Evolutionary conservation across 2,888 invertebrate genomes (phyloP).

Genomic region (Spisula subtruncata): DNA sequence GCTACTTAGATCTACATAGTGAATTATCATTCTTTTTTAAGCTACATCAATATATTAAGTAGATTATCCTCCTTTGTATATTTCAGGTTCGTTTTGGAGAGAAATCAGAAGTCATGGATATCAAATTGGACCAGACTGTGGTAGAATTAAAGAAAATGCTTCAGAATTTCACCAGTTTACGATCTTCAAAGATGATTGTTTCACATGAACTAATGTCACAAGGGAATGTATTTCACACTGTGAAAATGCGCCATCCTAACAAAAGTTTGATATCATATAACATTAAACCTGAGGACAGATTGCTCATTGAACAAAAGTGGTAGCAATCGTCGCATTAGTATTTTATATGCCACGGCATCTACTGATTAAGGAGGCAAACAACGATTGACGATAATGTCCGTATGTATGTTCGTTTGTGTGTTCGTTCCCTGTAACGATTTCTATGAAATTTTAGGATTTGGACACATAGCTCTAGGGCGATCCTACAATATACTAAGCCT

Average conservation of each 20-base stretch:
- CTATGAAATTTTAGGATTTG: too few relatives aligned
- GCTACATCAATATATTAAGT: too few relatives aligned
- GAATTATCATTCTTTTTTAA: too few relatives aligned
- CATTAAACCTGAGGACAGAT: background rate
- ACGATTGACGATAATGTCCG: too few relatives aligned
- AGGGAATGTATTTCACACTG: background rate
- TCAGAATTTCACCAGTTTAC: background rate
- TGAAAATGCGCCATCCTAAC: conserved; percentile 3
- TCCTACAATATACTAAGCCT: too few relatives aligned
- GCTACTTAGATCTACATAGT: too few relatives aligned
- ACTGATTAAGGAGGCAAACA: too few relatives aligned
- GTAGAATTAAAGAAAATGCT: background rate
- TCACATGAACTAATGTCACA: background rate
- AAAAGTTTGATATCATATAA: background rate
- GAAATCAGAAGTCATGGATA: conserved; percentile 4
- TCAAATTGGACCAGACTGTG: background rate
- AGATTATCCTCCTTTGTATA: background rate
- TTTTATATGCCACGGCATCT: too few relatives aligned
- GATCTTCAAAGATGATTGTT: background rate
- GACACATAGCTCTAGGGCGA: too few relatives aligned
- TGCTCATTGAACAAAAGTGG: background rate
- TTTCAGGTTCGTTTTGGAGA: conserved; percentile 4
- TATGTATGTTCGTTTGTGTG: too few relatives aligned
- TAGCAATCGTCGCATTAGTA: too few relatives aligned
- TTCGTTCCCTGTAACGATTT: too few relatives aligned